These are phyloP conservation scores for Synanceia verrucosa DNA, from an alignment of 2,797 vertebrate species.

Conservation along the genomic window DNA sequence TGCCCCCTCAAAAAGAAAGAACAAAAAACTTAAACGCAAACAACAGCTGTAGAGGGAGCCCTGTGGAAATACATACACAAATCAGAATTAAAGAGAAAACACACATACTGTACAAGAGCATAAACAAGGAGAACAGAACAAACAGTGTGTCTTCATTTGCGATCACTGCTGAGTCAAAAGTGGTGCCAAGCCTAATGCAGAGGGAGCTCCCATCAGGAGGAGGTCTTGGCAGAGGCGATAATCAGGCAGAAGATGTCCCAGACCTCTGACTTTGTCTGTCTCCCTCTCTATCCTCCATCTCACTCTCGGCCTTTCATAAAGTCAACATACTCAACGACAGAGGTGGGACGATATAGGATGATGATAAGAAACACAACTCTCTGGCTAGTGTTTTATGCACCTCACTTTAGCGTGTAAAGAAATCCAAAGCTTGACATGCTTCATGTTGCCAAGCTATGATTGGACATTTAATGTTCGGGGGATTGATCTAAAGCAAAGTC, in stretches of 20 bases:
- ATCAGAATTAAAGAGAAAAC: slow-evolving; percentile 19
- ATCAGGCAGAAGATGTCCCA: slow-evolving; percentile 69
- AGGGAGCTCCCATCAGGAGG: slow-evolving; percentile 62
- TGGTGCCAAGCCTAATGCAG: slow-evolving; percentile 59
- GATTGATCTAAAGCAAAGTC: background rate
- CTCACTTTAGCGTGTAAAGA: background rate
- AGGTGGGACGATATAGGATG: background rate
- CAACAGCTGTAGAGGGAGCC: background rate
- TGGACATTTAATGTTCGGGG: background rate
- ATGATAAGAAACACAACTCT: background rate
- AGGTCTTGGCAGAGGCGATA: slow-evolving; percentile 64
- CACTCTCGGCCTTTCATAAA: slow-evolving; percentile 8
- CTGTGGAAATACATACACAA: slow-evolving; percentile 3
- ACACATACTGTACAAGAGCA: slow-evolving; percentile 25
- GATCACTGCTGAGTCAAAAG: slow-evolving; percentile 55
- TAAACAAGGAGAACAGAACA: slow-evolving; percentile 47
- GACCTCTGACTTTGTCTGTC: slow-evolving; percentile 50
- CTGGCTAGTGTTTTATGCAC: background rate
- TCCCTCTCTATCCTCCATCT: slow-evolving; percentile 2
- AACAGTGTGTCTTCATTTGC: slow-evolving; percentile 74
- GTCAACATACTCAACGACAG: background rate
- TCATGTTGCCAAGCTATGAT: background rate
- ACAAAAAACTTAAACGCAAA: background rate
- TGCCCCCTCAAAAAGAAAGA: background rate
- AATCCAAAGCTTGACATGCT: background rate